A percentile compares a stretch with the other conserved stretches of the same genome.
Conservation (phyloP, 2,797 vertebrate genomes). For the Heteromormyrus szaboi region DNA sequence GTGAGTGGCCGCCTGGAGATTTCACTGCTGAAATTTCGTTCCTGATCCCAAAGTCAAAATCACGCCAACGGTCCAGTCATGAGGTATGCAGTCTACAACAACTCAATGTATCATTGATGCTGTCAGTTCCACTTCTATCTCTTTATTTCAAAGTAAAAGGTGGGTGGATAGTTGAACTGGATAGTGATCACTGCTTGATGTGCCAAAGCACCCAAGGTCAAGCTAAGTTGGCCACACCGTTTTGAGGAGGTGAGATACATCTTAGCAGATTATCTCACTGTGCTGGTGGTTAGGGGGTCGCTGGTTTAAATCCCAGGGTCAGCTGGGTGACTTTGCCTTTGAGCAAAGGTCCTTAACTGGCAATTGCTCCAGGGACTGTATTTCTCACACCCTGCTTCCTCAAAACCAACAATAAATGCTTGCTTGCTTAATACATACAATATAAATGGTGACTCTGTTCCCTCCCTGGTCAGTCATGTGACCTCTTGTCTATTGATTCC, state of each 20-base stretch:
- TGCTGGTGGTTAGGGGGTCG: neutral
- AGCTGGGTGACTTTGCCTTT: neutral
- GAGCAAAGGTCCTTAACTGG: neutral
- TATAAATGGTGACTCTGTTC: neutral
- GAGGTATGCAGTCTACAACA: neutral
- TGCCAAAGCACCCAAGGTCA: neutral
- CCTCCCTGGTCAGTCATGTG: neutral
- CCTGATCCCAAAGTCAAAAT: neutral
- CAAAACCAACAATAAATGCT: neutral
- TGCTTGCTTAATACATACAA: neutral
- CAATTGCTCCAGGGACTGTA: neutral
- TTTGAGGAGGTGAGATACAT: neutral
- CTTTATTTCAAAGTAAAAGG: neutral
- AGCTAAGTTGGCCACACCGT: neutral
- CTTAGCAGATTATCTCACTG: neutral
- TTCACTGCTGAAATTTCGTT: neutral
- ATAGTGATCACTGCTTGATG: neutral
- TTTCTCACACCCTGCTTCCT: neutral
- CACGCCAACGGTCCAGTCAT: neutral
- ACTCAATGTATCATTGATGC: neutral
- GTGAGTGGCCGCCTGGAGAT: conserved; percentile 51
- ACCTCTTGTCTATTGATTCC: neutral
- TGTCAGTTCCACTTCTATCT: neutral
- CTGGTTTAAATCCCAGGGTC: neutral
- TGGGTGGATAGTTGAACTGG: neutral